Base-by-base conservation (phyloP, 2,888 invertebrate genomes). In the Baronia brevicornis region DNA sequence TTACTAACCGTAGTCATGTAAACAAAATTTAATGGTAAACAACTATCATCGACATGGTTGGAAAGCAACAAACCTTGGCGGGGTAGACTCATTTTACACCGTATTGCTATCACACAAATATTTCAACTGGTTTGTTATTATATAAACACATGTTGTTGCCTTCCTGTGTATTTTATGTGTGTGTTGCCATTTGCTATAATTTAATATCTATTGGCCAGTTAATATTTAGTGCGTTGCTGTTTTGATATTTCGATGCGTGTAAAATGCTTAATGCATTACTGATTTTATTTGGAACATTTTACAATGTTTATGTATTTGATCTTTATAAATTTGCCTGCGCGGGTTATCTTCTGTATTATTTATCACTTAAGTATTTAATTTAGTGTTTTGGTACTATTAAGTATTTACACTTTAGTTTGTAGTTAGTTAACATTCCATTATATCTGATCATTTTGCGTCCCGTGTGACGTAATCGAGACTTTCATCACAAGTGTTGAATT, bases 401-500 rank as follows among this genome's bases (percentile, higher is more conserved):
- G 46, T 43, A 37, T 44, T 48, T 37, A 61, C 49, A 60, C 53
- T 70, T 62, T 75, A 73, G 63, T 47, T 70, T 39, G 22, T 41
- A 41, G 54, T 69, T 62, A 69, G 65, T 72, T 74, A 65, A 71
- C 79, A 79, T 80, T 80, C 79, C 82, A 71, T 58, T 56, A 60
- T 68, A 55, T 57, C 43, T 48, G 58, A 50, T 11, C 14, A 20
- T 15, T 3, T 6, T 14, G 9, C 17, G 29, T 15, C 15, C n/a
- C 12, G 7, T 9, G n/a, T n/a, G n/a, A n/a, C n/a, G n/a, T n/a
- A n/a, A n/a, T n/a, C n/a, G n/a, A n/a, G n/a, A n/a, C n/a, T n/a
- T n/a, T n/a, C n/a, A n/a, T n/a, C n/a, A n/a, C n/a, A n/a, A n/a
- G n/a, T n/a, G n/a, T n/a, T n/a, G n/a, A n/a, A n/a, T n/a, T n/a